Percentiles rank a stretch among this genome's conserved stretches.
These are phyloP conservation scores for Chrysogorgia sp. DNA, from an alignment of 92 coral and sea anemone genomes.

Conservation along the genomic window DNA sequence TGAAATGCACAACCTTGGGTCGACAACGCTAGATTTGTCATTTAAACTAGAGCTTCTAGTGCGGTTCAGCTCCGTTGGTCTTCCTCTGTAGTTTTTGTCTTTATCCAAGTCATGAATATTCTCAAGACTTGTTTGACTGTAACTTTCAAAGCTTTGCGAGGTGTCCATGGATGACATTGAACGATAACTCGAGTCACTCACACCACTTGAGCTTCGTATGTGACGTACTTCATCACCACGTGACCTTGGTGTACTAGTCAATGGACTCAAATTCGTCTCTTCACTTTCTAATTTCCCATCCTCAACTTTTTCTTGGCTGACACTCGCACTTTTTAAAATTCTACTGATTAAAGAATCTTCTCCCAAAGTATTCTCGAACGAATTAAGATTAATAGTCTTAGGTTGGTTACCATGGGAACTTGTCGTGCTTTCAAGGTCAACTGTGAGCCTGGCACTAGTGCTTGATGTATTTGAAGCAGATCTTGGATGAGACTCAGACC, in stretches of 20 bases:
- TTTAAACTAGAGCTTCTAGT: conserved; percentile 81
- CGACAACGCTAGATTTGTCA: conserved; percentile 78
- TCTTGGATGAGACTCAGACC: conserved; percentile 30
- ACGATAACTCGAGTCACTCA: conserved; percentile 40
- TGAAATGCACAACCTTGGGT: conserved; percentile 81
- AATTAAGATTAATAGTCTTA: conserved; percentile 21
- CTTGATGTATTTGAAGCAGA: conserved; percentile 27
- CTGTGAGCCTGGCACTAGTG: not conserved
- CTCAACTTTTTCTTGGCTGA: not conserved
- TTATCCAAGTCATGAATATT: conserved; percentile 14
- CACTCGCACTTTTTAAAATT: conserved; percentile 24
- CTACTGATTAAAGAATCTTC: conserved; percentile 42
- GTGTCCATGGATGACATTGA: conserved; percentile 41
- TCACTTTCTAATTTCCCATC: conserved; percentile 21
- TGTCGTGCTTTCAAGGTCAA: not conserved
- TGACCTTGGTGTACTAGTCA: conserved; percentile 35
- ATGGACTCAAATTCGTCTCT: conserved; percentile 35
- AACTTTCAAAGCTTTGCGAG: conserved; percentile 40
- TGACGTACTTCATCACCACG: conserved; percentile 46
- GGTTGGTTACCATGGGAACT: not conserved
- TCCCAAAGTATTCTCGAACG: conserved; percentile 19
- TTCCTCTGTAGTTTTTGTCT: not conserved
- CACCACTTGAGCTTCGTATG: conserved; percentile 40
- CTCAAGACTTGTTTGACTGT: conserved; percentile 45
- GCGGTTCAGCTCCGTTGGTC: conserved; percentile 28